Conservation (phyloP, 37 sponge, comb jelly and placozoan species). For the Aplysina aerophoba region DNA sequence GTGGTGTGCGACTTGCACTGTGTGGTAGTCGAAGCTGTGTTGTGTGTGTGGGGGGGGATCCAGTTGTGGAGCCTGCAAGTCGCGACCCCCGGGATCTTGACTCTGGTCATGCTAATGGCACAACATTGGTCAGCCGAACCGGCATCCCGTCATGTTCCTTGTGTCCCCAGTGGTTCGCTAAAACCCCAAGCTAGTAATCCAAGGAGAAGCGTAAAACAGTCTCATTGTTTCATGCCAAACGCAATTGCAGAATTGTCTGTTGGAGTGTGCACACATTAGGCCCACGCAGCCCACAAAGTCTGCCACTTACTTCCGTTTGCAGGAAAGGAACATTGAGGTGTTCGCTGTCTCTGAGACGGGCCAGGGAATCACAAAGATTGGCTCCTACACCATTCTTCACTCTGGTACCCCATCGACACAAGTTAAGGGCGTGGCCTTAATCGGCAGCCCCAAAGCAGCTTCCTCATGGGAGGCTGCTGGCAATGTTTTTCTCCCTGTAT, state of each 20-base stretch:
- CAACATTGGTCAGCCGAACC: constrained; percentile 5
- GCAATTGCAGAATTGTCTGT: constrained; percentile 10
- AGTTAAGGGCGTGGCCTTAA: constrained; percentile 5
- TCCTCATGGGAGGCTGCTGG: constrained; percentile 10
- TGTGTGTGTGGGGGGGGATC: constrained; percentile 19
- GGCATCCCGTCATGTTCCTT: constrained; percentile 12
- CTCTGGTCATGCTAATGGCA: constrained; percentile 16
- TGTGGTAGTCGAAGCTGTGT: neutral
- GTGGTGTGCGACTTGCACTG: neutral
- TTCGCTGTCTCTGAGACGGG: constrained; percentile 6
- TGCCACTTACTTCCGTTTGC: constrained; percentile 2
- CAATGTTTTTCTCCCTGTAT: constrained; percentile 14
- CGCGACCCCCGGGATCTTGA: constrained; percentile 24
- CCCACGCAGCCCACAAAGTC: constrained; percentile 11
- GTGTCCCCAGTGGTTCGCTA: constrained; percentile 28
- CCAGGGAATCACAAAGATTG: constrained; percentile 20
- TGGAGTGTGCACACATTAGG: constrained; percentile 11
- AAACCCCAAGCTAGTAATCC: constrained; percentile 11
- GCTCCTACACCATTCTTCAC: constrained; percentile 29
- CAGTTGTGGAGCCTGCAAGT: constrained; percentile 20
- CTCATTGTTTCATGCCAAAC: constrained; percentile 27
- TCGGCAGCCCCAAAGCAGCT: constrained; percentile 15
- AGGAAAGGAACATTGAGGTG: neutral
- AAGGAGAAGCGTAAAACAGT: constrained; percentile 14
- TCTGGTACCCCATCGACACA: constrained; percentile 20